Base-by-base conservation (phyloP, 2,113 vertebrate genomes). In the Lycaon pictus region DNA sequence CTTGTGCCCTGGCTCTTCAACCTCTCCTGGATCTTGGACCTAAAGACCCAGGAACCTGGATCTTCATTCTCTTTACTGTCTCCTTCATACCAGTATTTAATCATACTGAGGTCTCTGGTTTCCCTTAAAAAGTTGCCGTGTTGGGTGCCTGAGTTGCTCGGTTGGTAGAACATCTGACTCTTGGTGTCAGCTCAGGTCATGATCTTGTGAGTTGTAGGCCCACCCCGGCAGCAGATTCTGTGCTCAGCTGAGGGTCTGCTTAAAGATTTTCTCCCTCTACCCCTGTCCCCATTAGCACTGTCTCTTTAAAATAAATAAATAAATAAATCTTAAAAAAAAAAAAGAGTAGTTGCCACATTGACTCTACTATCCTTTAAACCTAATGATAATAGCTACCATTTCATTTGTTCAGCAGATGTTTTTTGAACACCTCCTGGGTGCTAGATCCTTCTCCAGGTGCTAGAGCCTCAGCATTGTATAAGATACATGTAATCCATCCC, bases 51-150 rank as follows among this genome's bases (percentile, higher is more conserved):
- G 74, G 29, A 53, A 58, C 69, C 56, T 20, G 13, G 8, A 56
- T 43, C 62, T 62, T 96, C 37, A 48, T 88, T 94, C 60, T 93
- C 23, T 82, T 62, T 56, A 43, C 25, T 60, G 58, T n/a, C 51
- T 71, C 62, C 69, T 96, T 95, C 55, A 37, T 35, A 7, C 80
- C 23, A 25, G 77, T 88, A 16, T 79, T 97, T 85, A 83, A 62
- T 77, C 43, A 1, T n/a, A 90, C 37, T 97, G 25, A 32, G 1
- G 11, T 87, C n/a, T 96, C 77, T 91, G 60, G 63, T 7, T 2
- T 65, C 60, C 23, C 51, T 65, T 63, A 69, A 63, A 85, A 93
- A 53, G n/a, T 43, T 90, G 74, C 60, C 72, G 22, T 25, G 25
- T 79, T 43, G 25, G 65, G 29, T 15, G 17, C 32, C 32, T n/a